Evolutionary conservation across 1,140 invertebrate genomes (phyloP), one percentile per base, ranked within the genome.

Genomic region (Lepidotrigona ventralis): DNA sequence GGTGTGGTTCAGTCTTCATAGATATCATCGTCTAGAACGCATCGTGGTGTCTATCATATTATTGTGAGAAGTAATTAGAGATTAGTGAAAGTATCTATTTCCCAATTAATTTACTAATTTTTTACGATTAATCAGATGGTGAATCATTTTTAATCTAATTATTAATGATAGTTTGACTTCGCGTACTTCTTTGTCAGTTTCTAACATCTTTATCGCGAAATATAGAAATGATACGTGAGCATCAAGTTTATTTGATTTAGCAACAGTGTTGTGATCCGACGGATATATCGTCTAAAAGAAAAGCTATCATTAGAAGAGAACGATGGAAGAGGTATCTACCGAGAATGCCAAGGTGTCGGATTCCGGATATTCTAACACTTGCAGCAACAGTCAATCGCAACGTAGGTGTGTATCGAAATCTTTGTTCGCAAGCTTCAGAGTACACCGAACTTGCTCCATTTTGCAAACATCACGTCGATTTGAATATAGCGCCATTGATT

Each of bases 321-420:
- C 81, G 29, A 95, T 95, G 92, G 94, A 95, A 89, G 94, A 95
- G 88, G 93, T 93, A n/a, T 94, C 93, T 23, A 94, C 93, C 19
- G 92, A 94, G 56, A 95, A 95, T 86, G 96, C 95, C 0, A 97
- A 97, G 90, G 94, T 96, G 63, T 97, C 96, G 1, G 97, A 97
- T 94, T 97, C 97, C 19, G 97, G 95, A 2, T 97, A 97, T 91
- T 97, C 96, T 0, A 97, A 96, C 88, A 97, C 96, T 12, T 97
- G 96, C 92, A 97, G 96, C 85, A 97, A 97, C 92, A 97, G 96
- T 83, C 96, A 97, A 89, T 97, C 96, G 2, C 95, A 96, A 88
- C 94, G 96, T 86, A 97, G 97, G 96, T 97, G 90, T 90, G 63
- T 76, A 33, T 74, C 33, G 23, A 69, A 56, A 53, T 54, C 68